These are phyloP conservation scores for Thecophora atra DNA, from an alignment of 2,888 invertebrate species.

Conservation along the genomic window DNA sequence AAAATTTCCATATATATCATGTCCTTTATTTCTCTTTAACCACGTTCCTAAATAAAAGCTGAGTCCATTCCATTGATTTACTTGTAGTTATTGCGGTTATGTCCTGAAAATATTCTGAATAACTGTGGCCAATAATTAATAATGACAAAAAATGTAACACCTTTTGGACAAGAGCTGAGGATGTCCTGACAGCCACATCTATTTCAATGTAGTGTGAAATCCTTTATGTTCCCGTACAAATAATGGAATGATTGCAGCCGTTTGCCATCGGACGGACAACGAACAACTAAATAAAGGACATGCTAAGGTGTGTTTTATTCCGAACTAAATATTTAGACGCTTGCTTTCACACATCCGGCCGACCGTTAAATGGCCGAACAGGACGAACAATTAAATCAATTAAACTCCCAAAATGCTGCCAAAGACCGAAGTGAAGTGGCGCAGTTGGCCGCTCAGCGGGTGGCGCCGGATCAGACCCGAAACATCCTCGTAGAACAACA, in stretches of 20 bases:
- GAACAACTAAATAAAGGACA: constrained; percentile 4
- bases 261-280: not conserved
- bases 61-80: no score
- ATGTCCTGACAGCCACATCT: constrained; percentile 42
- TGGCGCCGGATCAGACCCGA: no score
- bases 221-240: not conserved
- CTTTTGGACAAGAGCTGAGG: no score
- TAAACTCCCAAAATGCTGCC: not conserved
- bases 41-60: no score
- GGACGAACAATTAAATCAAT: constrained; percentile 38
- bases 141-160: no score
- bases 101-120: no score
- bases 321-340: constrained; percentile 45
- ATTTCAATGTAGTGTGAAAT: not conserved
- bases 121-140: no score
- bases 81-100: no score
- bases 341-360: constrained; percentile 46
- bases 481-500: no score
- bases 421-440: not conserved
- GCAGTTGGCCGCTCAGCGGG: constrained; percentile 7
- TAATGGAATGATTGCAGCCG: not conserved
- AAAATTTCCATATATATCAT: no score
- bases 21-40: no score
- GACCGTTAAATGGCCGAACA: constrained; percentile 34
- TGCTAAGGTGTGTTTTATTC: constrained; percentile 29